Evolutionary conservation across 2,888 invertebrate species (phyloP).

Genomic region (Eupithecia inturbata): DNA sequence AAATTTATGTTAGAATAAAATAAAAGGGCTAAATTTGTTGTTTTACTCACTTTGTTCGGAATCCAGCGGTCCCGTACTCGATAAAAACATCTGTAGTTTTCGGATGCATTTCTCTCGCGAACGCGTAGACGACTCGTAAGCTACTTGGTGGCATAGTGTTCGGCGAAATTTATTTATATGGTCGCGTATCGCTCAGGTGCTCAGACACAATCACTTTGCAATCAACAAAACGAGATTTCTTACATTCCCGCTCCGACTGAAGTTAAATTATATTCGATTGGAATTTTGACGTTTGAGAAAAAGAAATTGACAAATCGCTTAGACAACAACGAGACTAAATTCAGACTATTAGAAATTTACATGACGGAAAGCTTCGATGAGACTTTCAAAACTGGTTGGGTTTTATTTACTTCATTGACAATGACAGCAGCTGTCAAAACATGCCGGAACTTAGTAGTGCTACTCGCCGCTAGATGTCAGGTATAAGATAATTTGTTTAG

Average conservation of each 20-base stretch:
- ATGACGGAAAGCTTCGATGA: neutral
- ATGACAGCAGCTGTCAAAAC: conserved; percentile 28
- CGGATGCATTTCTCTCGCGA: conserved; percentile 91
- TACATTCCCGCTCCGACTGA: conserved; percentile 74
- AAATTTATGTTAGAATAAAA: conserved; percentile 34
- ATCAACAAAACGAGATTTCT: conserved; percentile 77
- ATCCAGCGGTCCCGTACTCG: conserved; percentile 94
- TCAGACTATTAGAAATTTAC: neutral
- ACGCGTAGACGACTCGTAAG: conserved; percentile 88
- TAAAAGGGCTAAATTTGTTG: conserved; percentile 47
- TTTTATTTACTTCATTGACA: conserved; percentile 13
- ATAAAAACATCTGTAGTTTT: conserved; percentile 87
- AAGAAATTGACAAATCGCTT: conserved; percentile 19
- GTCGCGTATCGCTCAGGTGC: conserved; percentile 65
- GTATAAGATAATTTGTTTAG: conserved; percentile 24
- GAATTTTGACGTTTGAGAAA: conserved; percentile 50
- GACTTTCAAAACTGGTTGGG: neutral
- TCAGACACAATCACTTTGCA: conserved; percentile 77
- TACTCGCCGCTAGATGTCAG: conserved; percentile 30
- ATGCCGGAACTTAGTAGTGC: conserved; percentile 19
- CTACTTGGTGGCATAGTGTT: conserved; percentile 83
- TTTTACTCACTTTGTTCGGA: conserved; percentile 89
- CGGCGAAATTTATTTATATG: conserved; percentile 77
- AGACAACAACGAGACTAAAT: conserved; percentile 4
- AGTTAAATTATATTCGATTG: conserved; percentile 45